Evolutionary conservation across 2,888 invertebrate genomes (phyloP), one percentile per base, ranked within the genome.

Genomic region (Limnephilus marmoratus): DNA sequence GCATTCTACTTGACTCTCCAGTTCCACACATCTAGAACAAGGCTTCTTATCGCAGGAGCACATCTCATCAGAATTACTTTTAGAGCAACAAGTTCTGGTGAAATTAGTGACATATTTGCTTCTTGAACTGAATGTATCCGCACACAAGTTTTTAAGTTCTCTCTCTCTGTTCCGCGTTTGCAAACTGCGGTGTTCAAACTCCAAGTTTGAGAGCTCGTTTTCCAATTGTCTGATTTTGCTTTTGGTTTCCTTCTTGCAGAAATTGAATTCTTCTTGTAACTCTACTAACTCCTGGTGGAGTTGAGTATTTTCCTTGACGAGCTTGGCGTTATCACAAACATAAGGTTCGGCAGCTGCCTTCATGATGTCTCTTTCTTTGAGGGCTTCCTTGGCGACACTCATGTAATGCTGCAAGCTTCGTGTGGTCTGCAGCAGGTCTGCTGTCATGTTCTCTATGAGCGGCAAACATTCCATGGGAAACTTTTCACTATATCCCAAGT

Each of bases 381-480:
- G 95, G 90, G 97, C 97, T 94, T 97, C 97, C 94, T 97, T 97
- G 11, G 98, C 97, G 94, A 98, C 95, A 93, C 97, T 96, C 96
- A 98, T 98, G 93, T 98, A 97, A 95, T 98, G 98, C 94, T 98
- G 97, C 91, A 99, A 96, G 94, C 98, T 98, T 94, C 98, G 97
- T n/a, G 98, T 99, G 13, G 98, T 98, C 95, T 98, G 98, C 93
- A 98, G 96, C 92, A 99, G 96, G 95, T 99, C 99, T 85, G 97
- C 97, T 91, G 99, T 96, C 92, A 99, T 95, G 94, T 97, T 97
- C 95, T 98, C 98, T 94, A 98, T 98, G 93, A 99, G 95, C 81
- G 98, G 97, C 82, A 98, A 96, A 85, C 98, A 97, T 93, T 98
- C 98, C 24, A 97, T 95, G 0, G 97, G 97, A 93, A 99, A 96